Base-by-base conservation (phyloP, 2,797 vertebrate genomes). In the Ctenochaetus hawaiiensis region DNA sequence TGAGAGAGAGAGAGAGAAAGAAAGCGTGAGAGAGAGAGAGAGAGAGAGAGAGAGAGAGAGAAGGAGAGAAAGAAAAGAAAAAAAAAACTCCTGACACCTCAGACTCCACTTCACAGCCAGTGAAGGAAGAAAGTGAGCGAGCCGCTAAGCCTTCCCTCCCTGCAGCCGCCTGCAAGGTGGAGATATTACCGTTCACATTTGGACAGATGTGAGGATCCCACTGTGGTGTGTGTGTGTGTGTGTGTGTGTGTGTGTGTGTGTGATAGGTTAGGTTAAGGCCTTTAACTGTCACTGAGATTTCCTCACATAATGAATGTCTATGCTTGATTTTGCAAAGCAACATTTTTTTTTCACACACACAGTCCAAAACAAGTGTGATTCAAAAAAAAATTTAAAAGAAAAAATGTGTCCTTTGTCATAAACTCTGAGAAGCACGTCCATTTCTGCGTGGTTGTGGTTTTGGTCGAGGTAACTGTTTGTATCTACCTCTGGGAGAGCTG, bases 91-190 rank as follows among this genome's bases (percentile, higher is more conserved):
- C 92, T 94, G 94, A 95, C 95, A 95, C 93, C 94, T 93, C 92
- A 94, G 94, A 95, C 93, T 95, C 93, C 88, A 94, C 94, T 95
- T 95, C 94, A 93, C 94, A 95, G 93, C 86, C 84, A 87, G 91
- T 86, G 87, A 91, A 86, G 89, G 92, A 94, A 93, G 91, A 95
- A 93, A 93, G 90, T 88, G 87, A 93, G 87, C 81, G 77, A 91
- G 87, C 76, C 73, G 72, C 88, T 93, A 94, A 94, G 92, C 92
- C 90, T 86, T 85, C 80, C 85, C 87, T 86, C 89, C 89, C 80
- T 53, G 41, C 86, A 85, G 85, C 89, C 77, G 91, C 92, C 95
- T 96, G 95, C 94, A 91, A 95, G 91, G 89, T 89, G 90, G 84
- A 95, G 94, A 96, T 95, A 96, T 93, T 95, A 92, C 88, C 68